Evolutionary conservation across 2,113 vertebrate species (phyloP).

Genomic region (Crotalus viridis): DNA sequence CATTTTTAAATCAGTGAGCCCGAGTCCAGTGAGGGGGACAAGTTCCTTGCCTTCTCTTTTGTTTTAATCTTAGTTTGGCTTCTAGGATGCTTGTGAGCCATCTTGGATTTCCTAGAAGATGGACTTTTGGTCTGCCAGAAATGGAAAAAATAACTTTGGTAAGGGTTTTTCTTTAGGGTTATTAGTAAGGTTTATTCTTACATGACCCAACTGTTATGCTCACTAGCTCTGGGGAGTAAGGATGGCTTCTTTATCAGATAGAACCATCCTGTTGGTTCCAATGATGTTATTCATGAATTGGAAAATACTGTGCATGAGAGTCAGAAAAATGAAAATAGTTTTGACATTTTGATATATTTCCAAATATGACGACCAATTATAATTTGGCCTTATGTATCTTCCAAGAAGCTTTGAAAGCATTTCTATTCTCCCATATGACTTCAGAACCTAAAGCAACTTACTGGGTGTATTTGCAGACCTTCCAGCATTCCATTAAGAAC

Average conservation of each 20-base stretch:
- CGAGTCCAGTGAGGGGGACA: neutral
- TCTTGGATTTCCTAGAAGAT: neutral
- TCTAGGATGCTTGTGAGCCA: neutral
- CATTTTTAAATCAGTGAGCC: neutral
- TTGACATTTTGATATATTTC: neutral
- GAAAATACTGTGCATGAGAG: neutral
- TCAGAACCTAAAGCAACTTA: neutral
- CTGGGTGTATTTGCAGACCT: neutral
- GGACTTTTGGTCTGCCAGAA: neutral
- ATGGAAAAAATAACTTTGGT: neutral
- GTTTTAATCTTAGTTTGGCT: neutral
- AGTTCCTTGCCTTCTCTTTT: neutral
- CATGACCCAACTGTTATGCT: neutral
- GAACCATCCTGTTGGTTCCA: neutral
- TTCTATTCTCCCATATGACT: neutral
- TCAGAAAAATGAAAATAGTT: neutral
- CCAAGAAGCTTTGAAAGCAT: neutral
- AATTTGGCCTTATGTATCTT: neutral
- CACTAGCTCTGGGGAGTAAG: neutral
- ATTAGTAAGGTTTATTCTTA: neutral
- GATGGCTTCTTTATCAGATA: neutral
- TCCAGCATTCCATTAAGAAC: neutral
- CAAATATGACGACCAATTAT: neutral
- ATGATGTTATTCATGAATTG: neutral
- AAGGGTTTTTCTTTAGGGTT: neutral